Evolutionary conservation across 53 echinoderm and acorn worm genomes (phyloP), one percentile per base, ranked within the genome.

Genomic region (Arbacia lixula): DNA sequence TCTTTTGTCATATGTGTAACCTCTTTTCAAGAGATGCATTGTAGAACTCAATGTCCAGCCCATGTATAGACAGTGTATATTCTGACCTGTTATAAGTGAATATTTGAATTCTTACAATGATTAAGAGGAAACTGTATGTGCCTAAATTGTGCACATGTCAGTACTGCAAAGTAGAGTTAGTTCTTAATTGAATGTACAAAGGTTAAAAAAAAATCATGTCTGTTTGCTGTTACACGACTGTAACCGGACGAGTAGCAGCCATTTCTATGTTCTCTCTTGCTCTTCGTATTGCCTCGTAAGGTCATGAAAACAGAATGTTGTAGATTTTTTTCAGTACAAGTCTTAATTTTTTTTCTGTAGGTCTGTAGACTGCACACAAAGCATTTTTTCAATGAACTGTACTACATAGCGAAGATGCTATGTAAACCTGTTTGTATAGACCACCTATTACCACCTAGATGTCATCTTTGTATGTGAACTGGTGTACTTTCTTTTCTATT

Each of bases 61-160:
- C 26, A 40, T 78, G 79, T 78, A 78, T 78, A 78, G 79, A 78
- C 60, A 60, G 79, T 78, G 79, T 78, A 78, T 78, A 78, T 78
- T 78, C 79, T 78, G 79, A 78, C 60, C 79, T 60, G 60, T 78
- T 78, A 60, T 29, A 78, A 78, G 79, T 78, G 42, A 78, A 78
- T 78, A 78, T 78, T 78, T 60, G 38, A 78, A 78, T 78, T 78
- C 79, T 78, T 78, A 78, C 79, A 78, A 60, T 39, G 43, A 58
- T 53, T 33, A 75, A 54, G 54, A 53, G 55, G 54, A 76, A 73
- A 78, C 79, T 78, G 79, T 78, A 78, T 78, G 79, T 78, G 79
- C 79, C 79, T 78, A 78, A 78, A 60, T 37, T 26, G 79, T 78
- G 79, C 79, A 78, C 79, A 78, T 78, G 60, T 43, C 79, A 78